These are phyloP conservation scores for Ernsta delagoae DNA, from an alignment of 2,888 invertebrate species.

Conservation along the genomic window DNA sequence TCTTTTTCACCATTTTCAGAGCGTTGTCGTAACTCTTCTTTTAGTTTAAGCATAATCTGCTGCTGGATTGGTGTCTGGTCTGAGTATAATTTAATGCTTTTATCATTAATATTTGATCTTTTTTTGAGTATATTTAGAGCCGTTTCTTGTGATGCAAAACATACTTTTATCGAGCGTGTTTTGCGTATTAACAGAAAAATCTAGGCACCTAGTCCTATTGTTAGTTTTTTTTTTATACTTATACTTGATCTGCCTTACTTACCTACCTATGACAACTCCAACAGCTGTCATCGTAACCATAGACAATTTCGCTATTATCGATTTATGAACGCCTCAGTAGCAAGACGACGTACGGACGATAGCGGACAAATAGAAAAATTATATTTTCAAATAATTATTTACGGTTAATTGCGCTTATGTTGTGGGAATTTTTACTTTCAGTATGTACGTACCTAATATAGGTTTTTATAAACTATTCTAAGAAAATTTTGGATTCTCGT, in stretches of 20 bases:
- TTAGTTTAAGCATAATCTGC: background rate
- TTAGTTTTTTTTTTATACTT: no score
- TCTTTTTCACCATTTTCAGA: constrained; percentile 25
- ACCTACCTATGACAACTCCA: no score
- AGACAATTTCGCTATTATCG: constrained; percentile 45
- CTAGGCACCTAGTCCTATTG: no score
- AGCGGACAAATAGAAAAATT: constrained; percentile 46
- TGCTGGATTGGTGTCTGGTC: constrained; percentile 2
- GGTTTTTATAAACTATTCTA: no score
- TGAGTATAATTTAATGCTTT: background rate
- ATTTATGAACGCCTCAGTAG: constrained; percentile 47
- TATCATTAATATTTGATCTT: background rate
- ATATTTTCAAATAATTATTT: constrained; percentile 54
- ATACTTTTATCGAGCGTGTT: background rate
- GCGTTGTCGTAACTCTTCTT: constrained; percentile 4
- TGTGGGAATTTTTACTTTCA: background rate
- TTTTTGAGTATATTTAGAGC: background rate
- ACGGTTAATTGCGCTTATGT: constrained; percentile 41
- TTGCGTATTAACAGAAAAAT: no score
- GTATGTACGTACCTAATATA: no score
- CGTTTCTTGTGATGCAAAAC: background rate
- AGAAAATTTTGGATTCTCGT: no score
- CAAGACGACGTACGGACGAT: constrained; percentile 44
- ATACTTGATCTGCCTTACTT: no score
- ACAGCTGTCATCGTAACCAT: constrained; percentile 20